Evolutionary conservation across 2,888 invertebrate species (phyloP).

Genomic region (Hyppa rectilinea): DNA sequence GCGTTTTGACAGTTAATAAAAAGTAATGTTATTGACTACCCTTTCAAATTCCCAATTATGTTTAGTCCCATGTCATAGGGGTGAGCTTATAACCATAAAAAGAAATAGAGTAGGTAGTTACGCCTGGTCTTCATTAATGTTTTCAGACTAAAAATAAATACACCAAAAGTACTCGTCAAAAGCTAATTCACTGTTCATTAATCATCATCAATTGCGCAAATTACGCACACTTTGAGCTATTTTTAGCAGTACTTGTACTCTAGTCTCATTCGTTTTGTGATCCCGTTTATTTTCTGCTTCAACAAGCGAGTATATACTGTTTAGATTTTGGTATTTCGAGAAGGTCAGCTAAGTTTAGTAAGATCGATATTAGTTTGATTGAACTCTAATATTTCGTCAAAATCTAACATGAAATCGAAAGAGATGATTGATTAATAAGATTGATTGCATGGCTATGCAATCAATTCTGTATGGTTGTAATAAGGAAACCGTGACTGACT

Average conservation of each 20-base stretch:
- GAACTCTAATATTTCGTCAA: background rate
- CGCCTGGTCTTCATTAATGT: background rate
- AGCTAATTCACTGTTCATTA: conserved; percentile 49
- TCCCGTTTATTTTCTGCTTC: conserved; percentile 21
- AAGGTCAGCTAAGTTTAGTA: conserved; percentile 19
- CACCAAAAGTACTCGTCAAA: conserved; percentile 5
- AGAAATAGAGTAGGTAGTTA: too few relatives aligned
- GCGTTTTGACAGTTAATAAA: too few relatives aligned
- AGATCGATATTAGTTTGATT: conserved; percentile 7
- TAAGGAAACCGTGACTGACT: too few relatives aligned
- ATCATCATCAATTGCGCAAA: conserved; percentile 41
- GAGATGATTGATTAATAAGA: too few relatives aligned
- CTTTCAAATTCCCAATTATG: too few relatives aligned
- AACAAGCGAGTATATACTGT: background rate
- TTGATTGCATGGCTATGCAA: conserved; percentile 24
- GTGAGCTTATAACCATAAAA: too few relatives aligned
- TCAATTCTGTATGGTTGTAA: too few relatives aligned
- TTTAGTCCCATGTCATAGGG: too few relatives aligned
- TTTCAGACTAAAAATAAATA: conserved; percentile 22
- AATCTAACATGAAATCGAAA: conserved; percentile 11
- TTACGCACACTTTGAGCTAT: conserved; percentile 36
- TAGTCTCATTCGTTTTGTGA: conserved; percentile 32
- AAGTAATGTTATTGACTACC: too few relatives aligned
- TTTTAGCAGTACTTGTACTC: conserved; percentile 39
- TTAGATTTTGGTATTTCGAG: background rate